These are phyloP conservation scores for Cerastis leucographa DNA, from an alignment of 2,888 invertebrate genomes.

Conservation along the genomic window DNA sequence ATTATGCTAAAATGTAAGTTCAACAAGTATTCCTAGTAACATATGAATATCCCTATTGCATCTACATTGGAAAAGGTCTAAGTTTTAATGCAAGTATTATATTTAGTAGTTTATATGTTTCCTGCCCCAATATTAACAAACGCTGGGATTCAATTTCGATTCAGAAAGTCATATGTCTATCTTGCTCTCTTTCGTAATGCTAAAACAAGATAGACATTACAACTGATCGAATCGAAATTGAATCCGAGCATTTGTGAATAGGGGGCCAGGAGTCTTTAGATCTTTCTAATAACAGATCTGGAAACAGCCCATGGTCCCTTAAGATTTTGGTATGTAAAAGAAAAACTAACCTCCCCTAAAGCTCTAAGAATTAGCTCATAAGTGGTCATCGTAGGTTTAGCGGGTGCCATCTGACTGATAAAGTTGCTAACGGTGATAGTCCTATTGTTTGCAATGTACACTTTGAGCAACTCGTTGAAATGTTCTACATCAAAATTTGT, in stretches of 20 bases:
- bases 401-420: slow-evolving; percentile 85
- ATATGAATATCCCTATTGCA: neutral
- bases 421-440: slow-evolving; percentile 85
- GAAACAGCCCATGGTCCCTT: neutral
- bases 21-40: neutral
- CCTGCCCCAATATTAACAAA: no score
- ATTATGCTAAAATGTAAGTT: neutral
- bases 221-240: no score
- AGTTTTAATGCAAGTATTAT: no score
- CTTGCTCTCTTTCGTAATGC: no score
- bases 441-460: slow-evolving; percentile 91
- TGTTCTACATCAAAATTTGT: slow-evolving; percentile 85
- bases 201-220: no score
- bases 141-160: no score
- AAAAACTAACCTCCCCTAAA: slow-evolving; percentile 86
- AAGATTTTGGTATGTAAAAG: neutral
- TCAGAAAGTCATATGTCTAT: no score
- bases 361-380: slow-evolving; percentile 90
- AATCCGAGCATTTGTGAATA: no score
- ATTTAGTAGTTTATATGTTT: no score
- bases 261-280: no score
- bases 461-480: slow-evolving; percentile 90
- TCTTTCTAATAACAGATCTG: no score
- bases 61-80: no score
- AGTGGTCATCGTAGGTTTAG: slow-evolving; percentile 87